These are phyloP conservation scores for Paguma larvata DNA, from an alignment of 2,797 vertebrate genomes.

Conservation along the genomic window DNA sequence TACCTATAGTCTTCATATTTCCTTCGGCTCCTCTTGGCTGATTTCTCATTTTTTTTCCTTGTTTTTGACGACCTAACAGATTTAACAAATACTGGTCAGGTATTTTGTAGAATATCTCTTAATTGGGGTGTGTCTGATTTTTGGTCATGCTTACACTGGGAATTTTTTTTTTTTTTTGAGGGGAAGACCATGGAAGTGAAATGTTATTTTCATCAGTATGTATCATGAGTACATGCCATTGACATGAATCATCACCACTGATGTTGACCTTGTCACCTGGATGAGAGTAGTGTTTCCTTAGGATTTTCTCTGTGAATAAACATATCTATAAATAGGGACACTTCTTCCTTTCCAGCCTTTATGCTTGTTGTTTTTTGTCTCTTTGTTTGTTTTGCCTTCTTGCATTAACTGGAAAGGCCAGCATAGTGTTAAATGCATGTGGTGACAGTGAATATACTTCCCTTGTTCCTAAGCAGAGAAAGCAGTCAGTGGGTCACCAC, in stretches of 20 bases:
- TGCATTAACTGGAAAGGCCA: background rate
- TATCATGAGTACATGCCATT: too few relatives aligned
- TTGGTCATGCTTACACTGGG: background rate
- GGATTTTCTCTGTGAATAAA: background rate
- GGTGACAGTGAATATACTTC: background rate
- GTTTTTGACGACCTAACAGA: background rate
- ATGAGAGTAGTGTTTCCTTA: background rate
- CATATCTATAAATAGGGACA: background rate
- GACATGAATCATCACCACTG: background rate
- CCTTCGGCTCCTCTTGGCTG: background rate
- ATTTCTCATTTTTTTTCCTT: background rate
- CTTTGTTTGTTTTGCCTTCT: background rate
- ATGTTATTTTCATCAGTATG: background rate
- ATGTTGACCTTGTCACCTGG: background rate
- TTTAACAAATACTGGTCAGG: background rate
- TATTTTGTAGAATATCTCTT: background rate
- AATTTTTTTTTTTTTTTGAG: background rate
- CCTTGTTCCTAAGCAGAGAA: background rate
- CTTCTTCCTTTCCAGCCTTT: background rate
- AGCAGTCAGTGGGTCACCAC: background rate
- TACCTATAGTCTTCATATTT: background rate
- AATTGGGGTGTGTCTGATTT: background rate
- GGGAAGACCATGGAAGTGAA: background rate
- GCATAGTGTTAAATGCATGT: background rate
- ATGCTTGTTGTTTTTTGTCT: background rate